Evolutionary conservation across 2,797 vertebrate species (phyloP).

Genomic region (Rhinoraja longicauda): DNA sequence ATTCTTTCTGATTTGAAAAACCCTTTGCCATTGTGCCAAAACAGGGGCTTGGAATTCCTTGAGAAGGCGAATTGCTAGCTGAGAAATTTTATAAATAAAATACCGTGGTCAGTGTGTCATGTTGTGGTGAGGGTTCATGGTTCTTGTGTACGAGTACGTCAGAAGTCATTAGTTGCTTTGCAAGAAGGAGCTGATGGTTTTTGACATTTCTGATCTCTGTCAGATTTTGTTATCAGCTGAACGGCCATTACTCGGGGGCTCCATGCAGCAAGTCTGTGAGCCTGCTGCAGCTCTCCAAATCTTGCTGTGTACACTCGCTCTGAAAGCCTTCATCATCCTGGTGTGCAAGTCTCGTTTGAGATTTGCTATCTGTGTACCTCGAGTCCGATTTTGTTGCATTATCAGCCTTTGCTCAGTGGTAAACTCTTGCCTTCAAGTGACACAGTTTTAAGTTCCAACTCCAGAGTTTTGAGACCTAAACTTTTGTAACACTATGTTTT

Average conservation of each 20-base stretch:
- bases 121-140: not conserved
- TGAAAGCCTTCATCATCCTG: not conserved
- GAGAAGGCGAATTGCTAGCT: not conserved
- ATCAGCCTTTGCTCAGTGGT: not conserved
- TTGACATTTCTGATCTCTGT: not conserved
- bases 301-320: no score
- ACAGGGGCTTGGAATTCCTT: not conserved
- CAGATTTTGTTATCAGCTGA: slow-evolving; percentile 3
- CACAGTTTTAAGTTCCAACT: not conserved
- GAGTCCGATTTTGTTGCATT: not conserved
- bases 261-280: not conserved
- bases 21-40: not conserved
- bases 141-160: not conserved
- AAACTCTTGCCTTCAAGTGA: not conserved
- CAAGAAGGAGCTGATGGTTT: not conserved
- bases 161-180: not conserved
- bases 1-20: not conserved
- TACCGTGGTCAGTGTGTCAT: no score
- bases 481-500: not conserved
- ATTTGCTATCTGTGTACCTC: no score
- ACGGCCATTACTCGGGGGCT: not conserved
- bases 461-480: not conserved
- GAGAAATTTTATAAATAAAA: not conserved
- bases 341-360: not conserved
- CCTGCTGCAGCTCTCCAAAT: not conserved